phyloP scores from a whole-genome alignment of 2,797 vertebrate species.

The Peromyscus eremicus region DNA sequence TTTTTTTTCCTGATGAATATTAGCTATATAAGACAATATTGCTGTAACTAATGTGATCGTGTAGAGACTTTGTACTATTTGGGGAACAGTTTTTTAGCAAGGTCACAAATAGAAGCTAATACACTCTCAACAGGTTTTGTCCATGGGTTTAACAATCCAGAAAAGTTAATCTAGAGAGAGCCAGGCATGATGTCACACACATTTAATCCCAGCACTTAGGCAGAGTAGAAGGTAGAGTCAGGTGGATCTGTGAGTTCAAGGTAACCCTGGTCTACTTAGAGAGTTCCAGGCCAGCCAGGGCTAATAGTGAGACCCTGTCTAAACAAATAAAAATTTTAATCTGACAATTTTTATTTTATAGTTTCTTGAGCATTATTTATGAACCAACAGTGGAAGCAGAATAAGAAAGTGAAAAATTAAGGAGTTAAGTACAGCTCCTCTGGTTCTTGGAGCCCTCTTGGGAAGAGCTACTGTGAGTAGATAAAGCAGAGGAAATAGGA shows the following conservation, averaged over 20 bases:
- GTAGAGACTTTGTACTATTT: slow-evolving; percentile 31
- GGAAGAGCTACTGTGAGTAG: not conserved
- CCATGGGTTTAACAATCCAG: not conserved
- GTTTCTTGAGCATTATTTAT: slow-evolving; percentile 53
- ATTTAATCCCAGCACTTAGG: not conserved
- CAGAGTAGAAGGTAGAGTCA: no score
- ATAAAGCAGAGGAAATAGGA: slow-evolving; percentile 4
- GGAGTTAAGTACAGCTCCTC: not conserved
- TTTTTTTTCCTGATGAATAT: not conserved
- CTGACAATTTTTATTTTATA: slow-evolving; percentile 24
- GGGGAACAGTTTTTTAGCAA: slow-evolving; percentile 40
- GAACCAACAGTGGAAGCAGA: slow-evolving; percentile 10
- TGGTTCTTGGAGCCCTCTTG: slow-evolving; percentile 29
- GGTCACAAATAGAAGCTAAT: slow-evolving; percentile 15
- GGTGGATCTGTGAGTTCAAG: not conserved
- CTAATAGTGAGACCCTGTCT: not conserved
- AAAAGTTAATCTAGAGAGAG: slow-evolving; percentile 26
- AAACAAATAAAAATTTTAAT: not conserved
- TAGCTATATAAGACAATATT: slow-evolving; percentile 37
- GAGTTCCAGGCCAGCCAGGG: not conserved
- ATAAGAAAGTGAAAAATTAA: slow-evolving; percentile 3
- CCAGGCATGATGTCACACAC: not conserved
- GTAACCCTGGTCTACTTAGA: not conserved
- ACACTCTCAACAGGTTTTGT: slow-evolving; percentile 4
- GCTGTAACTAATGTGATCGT: not conserved